Evolutionary conservation across 2,113 vertebrate species (phyloP).

Genomic region (Pycnonotus jocosus): DNA sequence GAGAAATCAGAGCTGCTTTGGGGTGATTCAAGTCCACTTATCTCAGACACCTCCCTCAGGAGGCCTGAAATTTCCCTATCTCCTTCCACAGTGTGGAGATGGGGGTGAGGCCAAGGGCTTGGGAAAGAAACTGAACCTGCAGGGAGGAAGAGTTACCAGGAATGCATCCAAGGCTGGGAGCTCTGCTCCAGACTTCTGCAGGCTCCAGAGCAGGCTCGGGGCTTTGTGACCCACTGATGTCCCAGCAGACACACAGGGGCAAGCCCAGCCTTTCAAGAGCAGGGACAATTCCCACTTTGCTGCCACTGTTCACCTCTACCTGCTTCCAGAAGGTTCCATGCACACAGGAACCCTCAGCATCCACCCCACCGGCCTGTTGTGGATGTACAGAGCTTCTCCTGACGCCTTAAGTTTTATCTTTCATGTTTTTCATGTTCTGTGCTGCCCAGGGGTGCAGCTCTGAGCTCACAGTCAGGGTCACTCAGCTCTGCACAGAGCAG

Average conservation of each 20-base stretch:
- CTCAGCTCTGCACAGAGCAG: neutral
- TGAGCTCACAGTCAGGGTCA: neutral
- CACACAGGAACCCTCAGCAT: neutral
- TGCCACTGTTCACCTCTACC: neutral
- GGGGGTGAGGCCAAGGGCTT: neutral
- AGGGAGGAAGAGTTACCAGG: neutral
- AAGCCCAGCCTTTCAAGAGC: neutral
- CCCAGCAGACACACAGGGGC: neutral
- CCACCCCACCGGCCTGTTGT: neutral
- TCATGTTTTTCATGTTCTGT: neutral
- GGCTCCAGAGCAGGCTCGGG: neutral
- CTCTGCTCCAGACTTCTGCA: neutral
- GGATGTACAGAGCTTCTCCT: neutral
- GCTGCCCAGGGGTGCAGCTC: neutral
- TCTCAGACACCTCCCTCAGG: constrained; percentile 36
- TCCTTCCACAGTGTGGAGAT: constrained; percentile 12
- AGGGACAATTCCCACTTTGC: neutral
- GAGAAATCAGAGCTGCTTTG: constrained; percentile 46
- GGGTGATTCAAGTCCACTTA: constrained; percentile 31
- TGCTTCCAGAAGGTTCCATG: neutral
- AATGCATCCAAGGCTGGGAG: neutral
- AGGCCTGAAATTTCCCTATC: constrained; percentile 31
- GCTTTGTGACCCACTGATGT: neutral
- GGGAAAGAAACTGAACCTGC: neutral
- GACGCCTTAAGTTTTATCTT: neutral